These are phyloP conservation scores for Galeopsomyia nigrocyanea DNA, from an alignment of 2,888 invertebrate genomes.

Conservation along the genomic window DNA sequence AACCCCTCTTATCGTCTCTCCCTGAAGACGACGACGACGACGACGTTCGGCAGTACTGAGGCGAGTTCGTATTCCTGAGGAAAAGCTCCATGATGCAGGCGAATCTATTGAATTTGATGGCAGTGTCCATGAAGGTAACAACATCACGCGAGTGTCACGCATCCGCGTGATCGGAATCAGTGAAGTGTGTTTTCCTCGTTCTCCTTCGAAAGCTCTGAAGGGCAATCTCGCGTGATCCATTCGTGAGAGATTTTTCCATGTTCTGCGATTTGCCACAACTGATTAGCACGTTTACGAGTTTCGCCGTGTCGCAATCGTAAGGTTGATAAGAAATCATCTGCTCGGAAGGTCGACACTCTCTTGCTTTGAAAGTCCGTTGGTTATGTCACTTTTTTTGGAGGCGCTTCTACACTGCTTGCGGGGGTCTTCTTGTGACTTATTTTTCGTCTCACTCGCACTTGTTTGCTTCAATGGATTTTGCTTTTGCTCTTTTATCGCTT, in stretches of 20 bases:
- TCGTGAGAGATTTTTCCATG: not conserved
- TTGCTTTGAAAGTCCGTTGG: conserved; percentile 40
- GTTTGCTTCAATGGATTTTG: not conserved
- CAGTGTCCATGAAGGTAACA: conserved; percentile 68
- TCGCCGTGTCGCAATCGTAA: too few relatives aligned
- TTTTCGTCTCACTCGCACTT: conserved; percentile 29
- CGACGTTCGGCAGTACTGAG: conserved; percentile 15
- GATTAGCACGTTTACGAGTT: too few relatives aligned
- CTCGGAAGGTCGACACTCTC: too few relatives aligned
- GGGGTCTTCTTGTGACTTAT: not conserved
- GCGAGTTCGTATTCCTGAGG: not conserved
- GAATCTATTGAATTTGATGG: conserved; percentile 68
- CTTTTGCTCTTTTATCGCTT: not conserved
- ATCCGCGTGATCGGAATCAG: not conserved
- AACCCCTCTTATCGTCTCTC: conserved; percentile 13
- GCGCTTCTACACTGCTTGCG: conserved; percentile 32
- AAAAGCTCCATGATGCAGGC: conserved; percentile 67
- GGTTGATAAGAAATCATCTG: too few relatives aligned
- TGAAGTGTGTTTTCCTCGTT: conserved; percentile 3
- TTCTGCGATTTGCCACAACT: too few relatives aligned
- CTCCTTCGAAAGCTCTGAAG: conserved; percentile 26
- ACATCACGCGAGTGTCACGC: not conserved
- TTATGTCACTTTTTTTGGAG: conserved; percentile 54
- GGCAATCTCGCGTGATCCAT: conserved; percentile 5
- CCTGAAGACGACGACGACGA: not conserved